A percentile compares a stretch with the other conserved stretches of the same genome.
These are phyloP conservation scores for Lomographa bimaculata DNA, from an alignment of 2,888 invertebrate genomes.

Conservation along the genomic window DNA sequence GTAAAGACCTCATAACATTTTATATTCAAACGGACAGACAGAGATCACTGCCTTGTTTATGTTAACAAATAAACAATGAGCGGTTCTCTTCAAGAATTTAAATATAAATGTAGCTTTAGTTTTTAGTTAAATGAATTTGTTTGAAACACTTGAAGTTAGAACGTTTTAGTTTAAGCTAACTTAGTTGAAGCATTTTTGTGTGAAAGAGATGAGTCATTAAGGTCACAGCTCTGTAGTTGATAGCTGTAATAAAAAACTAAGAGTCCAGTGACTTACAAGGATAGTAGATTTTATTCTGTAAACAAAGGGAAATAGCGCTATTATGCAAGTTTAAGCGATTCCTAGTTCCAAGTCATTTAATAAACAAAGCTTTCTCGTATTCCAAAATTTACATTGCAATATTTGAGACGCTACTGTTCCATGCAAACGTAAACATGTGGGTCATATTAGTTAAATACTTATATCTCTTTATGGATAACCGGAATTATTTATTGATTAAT, in stretches of 20 bases:
- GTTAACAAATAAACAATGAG: slow-evolving; percentile 19
- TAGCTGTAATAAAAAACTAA: slow-evolving; percentile 7
- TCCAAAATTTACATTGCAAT: no score
- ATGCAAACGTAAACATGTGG: no score
- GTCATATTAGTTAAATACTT: no score
- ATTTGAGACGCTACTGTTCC: no score
- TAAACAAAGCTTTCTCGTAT: no score
- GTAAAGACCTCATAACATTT: slow-evolving; percentile 16
- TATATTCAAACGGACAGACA: slow-evolving; percentile 4
- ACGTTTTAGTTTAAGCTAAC: slow-evolving; percentile 5
- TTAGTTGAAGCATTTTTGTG: slow-evolving; percentile 3
- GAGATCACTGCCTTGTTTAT: slow-evolving; percentile 22
- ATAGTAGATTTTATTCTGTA: no score
- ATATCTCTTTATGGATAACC: no score
- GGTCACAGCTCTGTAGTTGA: slow-evolving; percentile 10
- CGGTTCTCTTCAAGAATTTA: slow-evolving; percentile 6
- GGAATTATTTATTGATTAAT: no score
- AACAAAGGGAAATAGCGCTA: no score
- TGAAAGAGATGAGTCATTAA: slow-evolving; percentile 7
- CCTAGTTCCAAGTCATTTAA: no score
- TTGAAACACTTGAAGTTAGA: slow-evolving; percentile 1
- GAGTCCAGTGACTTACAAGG: slow-evolving; percentile 6
- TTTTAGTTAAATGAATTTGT: slow-evolving; percentile 4
- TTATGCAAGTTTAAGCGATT: no score
- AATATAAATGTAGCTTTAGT: slow-evolving; percentile 3